Conservation (phyloP, 2,113 vertebrate genomes). For the Ageneiosus marmoratus region DNA sequence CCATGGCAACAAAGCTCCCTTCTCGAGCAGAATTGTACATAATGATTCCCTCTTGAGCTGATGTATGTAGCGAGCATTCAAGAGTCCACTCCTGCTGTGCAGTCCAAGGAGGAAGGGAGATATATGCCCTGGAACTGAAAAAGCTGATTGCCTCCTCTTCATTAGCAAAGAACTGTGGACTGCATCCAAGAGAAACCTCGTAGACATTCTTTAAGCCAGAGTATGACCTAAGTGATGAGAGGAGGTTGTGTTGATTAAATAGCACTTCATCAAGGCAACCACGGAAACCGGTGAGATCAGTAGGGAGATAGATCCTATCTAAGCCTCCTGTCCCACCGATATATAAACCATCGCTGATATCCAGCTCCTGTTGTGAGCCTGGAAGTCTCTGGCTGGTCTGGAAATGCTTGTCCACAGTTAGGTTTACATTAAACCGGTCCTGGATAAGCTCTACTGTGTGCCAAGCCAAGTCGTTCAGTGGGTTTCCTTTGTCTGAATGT, state of each 20-base stretch:
- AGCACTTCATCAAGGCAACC: slow-evolving; percentile 84
- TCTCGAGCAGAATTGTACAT: slow-evolving; percentile 79
- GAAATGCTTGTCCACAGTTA: slow-evolving; percentile 79
- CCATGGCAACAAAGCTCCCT: slow-evolving; percentile 82
- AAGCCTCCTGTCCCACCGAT: slow-evolving; percentile 78
- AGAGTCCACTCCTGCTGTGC: slow-evolving; percentile 66
- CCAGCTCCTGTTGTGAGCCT: slow-evolving; percentile 65
- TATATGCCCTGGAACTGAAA: slow-evolving; percentile 87
- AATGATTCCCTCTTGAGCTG: slow-evolving; percentile 77
- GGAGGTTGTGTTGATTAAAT: slow-evolving; percentile 81
- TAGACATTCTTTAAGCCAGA: slow-evolving; percentile 81
- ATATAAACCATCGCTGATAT: slow-evolving; percentile 76
- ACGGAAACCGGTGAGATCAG: slow-evolving; percentile 69
- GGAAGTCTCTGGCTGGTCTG: slow-evolving; percentile 67
- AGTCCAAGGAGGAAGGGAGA: slow-evolving; percentile 78
- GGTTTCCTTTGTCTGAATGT: slow-evolving; percentile 73
- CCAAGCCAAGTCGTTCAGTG: slow-evolving; percentile 84
- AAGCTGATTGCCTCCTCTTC: slow-evolving; percentile 86
- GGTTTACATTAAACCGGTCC: slow-evolving; percentile 64
- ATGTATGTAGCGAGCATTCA: slow-evolving; percentile 79
- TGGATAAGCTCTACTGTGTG: slow-evolving; percentile 78
- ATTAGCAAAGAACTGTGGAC: slow-evolving; percentile 83
- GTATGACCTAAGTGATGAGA: slow-evolving; percentile 81
- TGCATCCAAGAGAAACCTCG: slow-evolving; percentile 88
- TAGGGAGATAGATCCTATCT: slow-evolving; percentile 72